Conservation (phyloP, 1,140 invertebrate genomes). For the Aporrectodea caliginosa region DNA sequence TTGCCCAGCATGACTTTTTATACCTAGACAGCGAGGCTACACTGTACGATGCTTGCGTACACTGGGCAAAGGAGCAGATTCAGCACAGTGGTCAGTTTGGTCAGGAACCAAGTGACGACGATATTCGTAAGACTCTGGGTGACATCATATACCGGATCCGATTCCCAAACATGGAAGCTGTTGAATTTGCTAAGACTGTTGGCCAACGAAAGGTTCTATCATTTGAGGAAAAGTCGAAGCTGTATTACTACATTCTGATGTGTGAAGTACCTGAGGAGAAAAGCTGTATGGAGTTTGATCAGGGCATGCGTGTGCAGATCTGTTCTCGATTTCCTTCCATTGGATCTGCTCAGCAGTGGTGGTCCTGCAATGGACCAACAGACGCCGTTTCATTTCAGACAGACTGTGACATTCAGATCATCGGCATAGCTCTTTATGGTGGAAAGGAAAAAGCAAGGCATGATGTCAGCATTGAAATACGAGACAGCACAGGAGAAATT, state of each 20-base stretch:
- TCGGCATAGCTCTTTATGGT: conserved; percentile 19
- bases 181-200: conserved; percentile 26
- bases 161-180: conserved; percentile 21
- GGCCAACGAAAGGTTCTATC: conserved; percentile 11
- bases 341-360: conserved; percentile 21
- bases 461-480: conserved; percentile 12
- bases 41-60: conserved; percentile 18
- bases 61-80: conserved; percentile 19
- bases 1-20: conserved; percentile 2
- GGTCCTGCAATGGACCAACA: conserved; percentile 20
- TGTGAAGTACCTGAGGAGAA: neutral
- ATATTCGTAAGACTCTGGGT: conserved; percentile 16
- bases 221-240: conserved; percentile 17
- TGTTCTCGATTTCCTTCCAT: conserved; percentile 5
- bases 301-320: conserved; percentile 5
- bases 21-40: conserved; percentile 15
- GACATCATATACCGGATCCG: conserved; percentile 26
- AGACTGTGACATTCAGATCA: conserved; percentile 10
- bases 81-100: neutral
- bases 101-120: neutral
- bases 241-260: conserved; percentile 20
- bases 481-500: neutral
- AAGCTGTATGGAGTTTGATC: neutral
- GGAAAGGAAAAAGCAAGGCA: conserved; percentile 4
- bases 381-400: conserved; percentile 15